Conservation (phyloP, 2,888 invertebrate genomes). For the Papilio protenor region DNA sequence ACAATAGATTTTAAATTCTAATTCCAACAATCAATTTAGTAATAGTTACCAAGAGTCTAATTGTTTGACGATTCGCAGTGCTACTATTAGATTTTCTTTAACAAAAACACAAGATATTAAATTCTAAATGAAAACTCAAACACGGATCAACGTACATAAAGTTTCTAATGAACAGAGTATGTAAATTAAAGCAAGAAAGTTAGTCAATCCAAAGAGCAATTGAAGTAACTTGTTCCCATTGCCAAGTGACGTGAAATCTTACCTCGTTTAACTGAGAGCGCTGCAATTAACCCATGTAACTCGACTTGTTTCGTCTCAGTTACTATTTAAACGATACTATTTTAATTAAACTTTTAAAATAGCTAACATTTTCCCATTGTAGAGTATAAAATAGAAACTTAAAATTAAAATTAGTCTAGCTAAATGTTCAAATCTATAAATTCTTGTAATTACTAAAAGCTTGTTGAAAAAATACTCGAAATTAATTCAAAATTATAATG, state of each 20-base stretch:
- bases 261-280: slow-evolving; percentile 32
- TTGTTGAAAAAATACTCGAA: background rate
- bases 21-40: no score
- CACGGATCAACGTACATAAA: slow-evolving; percentile 5
- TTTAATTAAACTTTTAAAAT: background rate
- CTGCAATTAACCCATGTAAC: slow-evolving; percentile 37
- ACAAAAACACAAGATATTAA: background rate
- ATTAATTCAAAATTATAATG: background rate
- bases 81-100: background rate
- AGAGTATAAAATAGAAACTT: background rate
- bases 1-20: no score
- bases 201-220: slow-evolving; percentile 38
- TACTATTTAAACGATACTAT: slow-evolving; percentile 15
- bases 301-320: slow-evolving; percentile 7
- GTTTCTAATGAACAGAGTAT: slow-evolving; percentile 11
- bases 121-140: background rate
- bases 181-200: slow-evolving; percentile 36
- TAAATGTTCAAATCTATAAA: background rate
- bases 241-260: slow-evolving; percentile 35
- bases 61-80: background rate
- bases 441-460: background rate
- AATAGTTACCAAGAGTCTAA: no score
- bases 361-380: background rate
- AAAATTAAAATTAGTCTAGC: no score
- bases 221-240: slow-evolving; percentile 33